Evolutionary conservation across 1,140 invertebrate species (phyloP).

Genomic region (Aculops lycopersici): DNA sequence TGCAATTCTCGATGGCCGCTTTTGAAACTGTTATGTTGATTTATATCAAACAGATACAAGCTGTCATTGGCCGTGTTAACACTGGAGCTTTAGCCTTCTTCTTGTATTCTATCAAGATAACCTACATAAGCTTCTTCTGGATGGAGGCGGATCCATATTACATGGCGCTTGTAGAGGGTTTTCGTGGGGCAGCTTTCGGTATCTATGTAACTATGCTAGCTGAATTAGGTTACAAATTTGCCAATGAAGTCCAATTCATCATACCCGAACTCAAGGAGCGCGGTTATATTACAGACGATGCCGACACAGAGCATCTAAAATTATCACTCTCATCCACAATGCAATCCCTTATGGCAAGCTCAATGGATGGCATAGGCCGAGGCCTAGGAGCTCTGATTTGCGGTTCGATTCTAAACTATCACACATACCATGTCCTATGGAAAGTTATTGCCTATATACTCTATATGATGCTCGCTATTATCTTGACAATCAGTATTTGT

Average conservation of each 20-base stretch:
- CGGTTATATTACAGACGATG: not conserved
- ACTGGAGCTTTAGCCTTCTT: too few species aligned
- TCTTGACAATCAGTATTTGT: too few species aligned
- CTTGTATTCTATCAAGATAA: too few species aligned
- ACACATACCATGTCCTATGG: not conserved
- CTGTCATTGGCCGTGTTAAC: too few species aligned
- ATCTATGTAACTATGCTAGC: not conserved
- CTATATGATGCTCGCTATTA: too few species aligned
- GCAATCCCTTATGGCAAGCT: not conserved
- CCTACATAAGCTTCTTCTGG: too few species aligned
- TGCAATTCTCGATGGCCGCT: too few species aligned
- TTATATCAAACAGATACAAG: too few species aligned
- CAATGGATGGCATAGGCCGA: not conserved
- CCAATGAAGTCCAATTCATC: not conserved
- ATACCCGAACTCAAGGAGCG: not conserved
- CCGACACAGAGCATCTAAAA: not conserved
- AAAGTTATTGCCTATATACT: too few species aligned
- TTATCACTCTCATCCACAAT: not conserved
- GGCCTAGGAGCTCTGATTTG: too few species aligned
- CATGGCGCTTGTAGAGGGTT: not conserved
- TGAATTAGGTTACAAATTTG: not conserved
- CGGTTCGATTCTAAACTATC: not conserved
- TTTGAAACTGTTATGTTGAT: too few species aligned
- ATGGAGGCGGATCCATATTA: not conserved
- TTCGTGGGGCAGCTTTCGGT: not conserved